Evolutionary conservation across 2,113 vertebrate species (phyloP).

Genomic region (Siniperca knerii): DNA sequence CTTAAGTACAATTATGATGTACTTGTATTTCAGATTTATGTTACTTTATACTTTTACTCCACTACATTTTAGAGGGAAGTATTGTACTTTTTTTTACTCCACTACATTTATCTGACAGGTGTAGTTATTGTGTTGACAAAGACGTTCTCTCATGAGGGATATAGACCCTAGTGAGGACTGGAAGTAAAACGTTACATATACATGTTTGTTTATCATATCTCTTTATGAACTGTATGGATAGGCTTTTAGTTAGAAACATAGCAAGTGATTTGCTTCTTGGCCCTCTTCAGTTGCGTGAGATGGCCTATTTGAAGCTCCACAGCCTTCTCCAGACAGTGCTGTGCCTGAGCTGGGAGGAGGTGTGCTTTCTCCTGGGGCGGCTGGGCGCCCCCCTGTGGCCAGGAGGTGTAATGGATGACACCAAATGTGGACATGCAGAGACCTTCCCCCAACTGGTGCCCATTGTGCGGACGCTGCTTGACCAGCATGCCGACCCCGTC

Average conservation of each 20-base stretch:
- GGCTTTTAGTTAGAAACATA: neutral
- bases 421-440: slow-evolving; percentile 68
- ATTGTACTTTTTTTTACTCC: neutral
- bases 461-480: slow-evolving; percentile 91
- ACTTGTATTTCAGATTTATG: neutral
- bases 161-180: neutral
- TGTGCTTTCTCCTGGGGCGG: slow-evolving; percentile 94
- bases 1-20: neutral
- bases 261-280: neutral
- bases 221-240: neutral
- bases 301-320: slow-evolving; percentile 95
- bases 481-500: slow-evolving; percentile 89
- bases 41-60: neutral
- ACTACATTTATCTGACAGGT: neutral
- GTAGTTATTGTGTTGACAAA: neutral
- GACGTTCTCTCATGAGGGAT: neutral
- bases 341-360: slow-evolving; percentile 88
- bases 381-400: slow-evolving; percentile 88
- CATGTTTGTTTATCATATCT: neutral
- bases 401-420: slow-evolving; percentile 48
- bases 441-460: slow-evolving; percentile 91
- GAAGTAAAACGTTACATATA: neutral
- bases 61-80: neutral
- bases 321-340: slow-evolving; percentile 91
- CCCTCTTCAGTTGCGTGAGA: slow-evolving; percentile 88